Conservation (phyloP, 2,888 invertebrate genomes). For the Hirtodrosophila duncani region DNA sequence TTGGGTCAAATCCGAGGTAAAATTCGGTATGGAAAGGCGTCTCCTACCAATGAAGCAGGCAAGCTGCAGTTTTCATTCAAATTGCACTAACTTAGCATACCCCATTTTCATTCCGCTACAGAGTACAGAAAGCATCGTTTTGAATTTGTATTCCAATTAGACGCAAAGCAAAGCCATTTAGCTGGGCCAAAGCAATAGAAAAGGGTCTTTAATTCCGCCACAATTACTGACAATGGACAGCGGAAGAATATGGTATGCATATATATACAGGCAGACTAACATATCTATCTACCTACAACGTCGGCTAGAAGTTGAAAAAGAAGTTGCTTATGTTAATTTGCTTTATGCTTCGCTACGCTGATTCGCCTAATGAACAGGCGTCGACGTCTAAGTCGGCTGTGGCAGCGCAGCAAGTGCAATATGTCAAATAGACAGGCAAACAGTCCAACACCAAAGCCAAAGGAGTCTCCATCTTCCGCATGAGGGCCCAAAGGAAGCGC, state of each 20-base stretch:
- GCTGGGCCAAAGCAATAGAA: conserved; percentile 43
- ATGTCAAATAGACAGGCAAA: conserved; percentile 60
- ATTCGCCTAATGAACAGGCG: conserved; percentile 68
- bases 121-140: conserved; percentile 36
- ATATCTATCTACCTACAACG: no score
- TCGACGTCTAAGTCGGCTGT: conserved; percentile 9
- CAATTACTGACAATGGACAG: conserved; percentile 31
- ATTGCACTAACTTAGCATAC: no score
- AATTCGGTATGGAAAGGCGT: no score
- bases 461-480: conserved; percentile 37
- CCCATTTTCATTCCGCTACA: no score
- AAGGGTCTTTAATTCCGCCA: conserved; percentile 70
- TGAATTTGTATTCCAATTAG: conserved; percentile 67
- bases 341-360: conserved; percentile 70
- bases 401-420: conserved; percentile 55
- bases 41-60: no score
- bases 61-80: no score
- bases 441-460: conserved; percentile 23
- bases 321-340: conserved; percentile 71
- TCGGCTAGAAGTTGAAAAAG: conserved; percentile 53
- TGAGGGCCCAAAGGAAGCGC: conserved; percentile 34
- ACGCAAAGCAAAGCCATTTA: conserved; percentile 60
- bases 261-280: neutral
- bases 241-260: conserved; percentile 11
- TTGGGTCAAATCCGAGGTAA: no score